Percentiles rank a stretch among this genome's conserved stretches.
Conservation (phyloP, 2,113 vertebrate genomes). For the Strix uralensis region DNA sequence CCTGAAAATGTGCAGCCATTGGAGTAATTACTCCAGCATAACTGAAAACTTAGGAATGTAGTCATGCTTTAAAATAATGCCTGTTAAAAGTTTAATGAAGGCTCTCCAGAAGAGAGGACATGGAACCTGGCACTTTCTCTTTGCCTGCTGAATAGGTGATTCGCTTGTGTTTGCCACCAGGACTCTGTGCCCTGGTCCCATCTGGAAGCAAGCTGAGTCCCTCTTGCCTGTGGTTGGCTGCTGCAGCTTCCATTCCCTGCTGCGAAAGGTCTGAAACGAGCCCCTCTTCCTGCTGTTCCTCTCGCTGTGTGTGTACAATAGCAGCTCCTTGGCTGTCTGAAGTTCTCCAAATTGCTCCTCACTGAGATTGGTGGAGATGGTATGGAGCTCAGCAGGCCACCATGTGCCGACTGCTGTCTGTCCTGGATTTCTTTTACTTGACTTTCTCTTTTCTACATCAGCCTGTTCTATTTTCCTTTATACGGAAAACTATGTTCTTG, state of each 20-base stretch:
- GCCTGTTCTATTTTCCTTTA: background rate
- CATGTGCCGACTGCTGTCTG: too few relatives aligned
- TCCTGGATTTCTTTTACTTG: background rate
- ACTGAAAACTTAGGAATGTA: background rate
- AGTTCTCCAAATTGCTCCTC: background rate
- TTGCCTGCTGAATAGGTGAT: too few relatives aligned
- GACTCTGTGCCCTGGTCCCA: background rate
- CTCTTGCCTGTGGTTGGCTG: background rate
- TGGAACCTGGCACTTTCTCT: background rate
- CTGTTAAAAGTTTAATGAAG: background rate
- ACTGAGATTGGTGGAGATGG: background rate
- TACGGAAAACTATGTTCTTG: background rate
- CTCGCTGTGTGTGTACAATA: fast-evolving
- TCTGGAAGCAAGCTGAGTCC: background rate
- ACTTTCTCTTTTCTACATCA: background rate
- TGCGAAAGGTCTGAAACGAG: background rate
- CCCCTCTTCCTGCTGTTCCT: background rate
- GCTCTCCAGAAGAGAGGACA: background rate
- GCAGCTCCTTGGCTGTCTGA: background rate
- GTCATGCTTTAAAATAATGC: background rate
- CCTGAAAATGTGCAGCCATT: background rate
- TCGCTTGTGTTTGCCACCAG: background rate
- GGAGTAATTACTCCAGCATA: background rate
- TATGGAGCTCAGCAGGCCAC: background rate
- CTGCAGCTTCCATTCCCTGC: background rate